phyloP scores from a whole-genome alignment of 2,888 invertebrate genomes.

The Exocentrus adspersus region DNA sequence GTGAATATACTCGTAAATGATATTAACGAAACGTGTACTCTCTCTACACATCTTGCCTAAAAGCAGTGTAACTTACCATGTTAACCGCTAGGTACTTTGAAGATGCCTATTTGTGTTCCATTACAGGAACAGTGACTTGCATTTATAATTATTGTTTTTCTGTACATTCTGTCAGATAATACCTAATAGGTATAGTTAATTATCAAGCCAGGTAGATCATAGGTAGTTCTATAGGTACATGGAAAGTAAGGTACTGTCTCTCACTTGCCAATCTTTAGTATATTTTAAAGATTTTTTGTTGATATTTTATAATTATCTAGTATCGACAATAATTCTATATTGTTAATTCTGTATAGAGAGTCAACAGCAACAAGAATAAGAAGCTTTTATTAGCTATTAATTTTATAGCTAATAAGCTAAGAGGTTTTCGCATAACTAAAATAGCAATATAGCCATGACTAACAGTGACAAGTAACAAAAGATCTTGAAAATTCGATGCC shows the following conservation, averaged over 20 bases:
- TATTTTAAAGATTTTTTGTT: slow-evolving; percentile 26
- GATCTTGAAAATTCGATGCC: no score
- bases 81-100: slow-evolving; percentile 33
- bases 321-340: no score
- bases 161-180: slow-evolving; percentile 54
- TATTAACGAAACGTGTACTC: slow-evolving; percentile 40
- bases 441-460: no score
- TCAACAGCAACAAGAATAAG: no score
- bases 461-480: no score
- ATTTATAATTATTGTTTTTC: slow-evolving; percentile 58
- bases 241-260: slow-evolving; percentile 25
- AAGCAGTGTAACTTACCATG: slow-evolving; percentile 42
- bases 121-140: slow-evolving; percentile 51
- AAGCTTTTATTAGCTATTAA: no score
- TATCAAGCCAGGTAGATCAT: slow-evolving; percentile 50
- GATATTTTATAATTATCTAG: no score
- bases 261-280: slow-evolving; percentile 31
- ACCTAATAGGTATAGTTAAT: no score
- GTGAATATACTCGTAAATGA: slow-evolving; percentile 43
- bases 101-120: slow-evolving; percentile 41
- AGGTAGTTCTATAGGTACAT: slow-evolving; percentile 28
- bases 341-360: no score
- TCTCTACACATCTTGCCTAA: slow-evolving; percentile 31
- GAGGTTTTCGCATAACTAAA: no score
- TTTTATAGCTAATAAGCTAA: no score